Base-by-base conservation (phyloP, 2,888 invertebrate species). In the Congeria kusceri region DNA sequence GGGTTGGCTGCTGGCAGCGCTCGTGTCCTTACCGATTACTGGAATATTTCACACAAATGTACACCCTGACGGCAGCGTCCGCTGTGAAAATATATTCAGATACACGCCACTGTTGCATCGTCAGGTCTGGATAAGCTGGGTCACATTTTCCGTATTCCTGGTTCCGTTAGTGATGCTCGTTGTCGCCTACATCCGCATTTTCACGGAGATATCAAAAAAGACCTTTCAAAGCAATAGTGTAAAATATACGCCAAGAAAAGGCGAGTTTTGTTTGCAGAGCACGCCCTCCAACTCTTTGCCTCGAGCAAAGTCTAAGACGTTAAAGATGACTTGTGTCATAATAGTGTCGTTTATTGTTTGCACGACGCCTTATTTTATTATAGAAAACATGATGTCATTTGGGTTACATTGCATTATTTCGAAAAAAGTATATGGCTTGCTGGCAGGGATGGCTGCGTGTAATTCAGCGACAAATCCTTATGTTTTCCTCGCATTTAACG, bases 291-390 rank as follows among this genome's bases (percentile, higher is more conserved):
- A 86, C 25, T 91, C 93, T 0, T 86, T 93, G 27, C 92, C 92
- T 15, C 90, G 88, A 68, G 93, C 93, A 9, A 93, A 93, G 82
- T 87, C 91, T 18, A 93, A 93, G 77, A 93, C 93, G 1, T 79
- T 93, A 32, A 93, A 92, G 79, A 93, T 93, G 93, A 93, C 93
- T 2, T 82, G 93, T 44, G 92, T 93, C 7, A 92, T 93, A 18
- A 92, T 92, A 5, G 64, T 87, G 1, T 87, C 89, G n/a, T 93
- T 92, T 83, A 87, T 92, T 63, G 66, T 92, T 20, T 93, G 92
- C 81, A 89, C 91, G 5, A 66, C 90, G 67, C 93, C 93, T 28
- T 93, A 93, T 77, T 91, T 92, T 70, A 81, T 93, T 18, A 88
- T 90, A 7, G 93, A 93, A 71, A 91, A 92, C 90, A 89, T 92